Evolutionary conservation across 2,888 invertebrate genomes (phyloP).

Genomic region (Ferrisia virgata): DNA sequence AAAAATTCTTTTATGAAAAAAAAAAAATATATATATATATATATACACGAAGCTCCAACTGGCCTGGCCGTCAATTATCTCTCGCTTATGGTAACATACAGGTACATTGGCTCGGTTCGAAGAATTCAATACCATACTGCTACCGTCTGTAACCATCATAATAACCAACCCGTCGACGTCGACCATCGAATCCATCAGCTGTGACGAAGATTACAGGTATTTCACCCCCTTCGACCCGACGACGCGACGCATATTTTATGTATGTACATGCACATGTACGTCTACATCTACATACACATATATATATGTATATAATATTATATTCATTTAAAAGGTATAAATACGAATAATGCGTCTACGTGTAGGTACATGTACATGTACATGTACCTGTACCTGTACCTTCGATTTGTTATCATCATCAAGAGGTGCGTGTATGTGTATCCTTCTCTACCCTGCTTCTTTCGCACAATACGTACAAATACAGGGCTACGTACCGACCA

Average conservation of each 20-base stretch:
- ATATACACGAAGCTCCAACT: neutral
- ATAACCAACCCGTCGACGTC: neutral
- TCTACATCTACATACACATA: too few species aligned
- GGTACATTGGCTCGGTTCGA: slow-evolving; percentile 1
- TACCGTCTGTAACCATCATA: slow-evolving; percentile 32
- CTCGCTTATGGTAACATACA: neutral
- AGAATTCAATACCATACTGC: slow-evolving; percentile 34
- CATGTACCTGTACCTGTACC: neutral
- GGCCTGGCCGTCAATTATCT: neutral
- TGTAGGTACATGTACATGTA: too few species aligned
- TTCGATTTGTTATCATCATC: neutral
- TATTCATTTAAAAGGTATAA: too few species aligned
- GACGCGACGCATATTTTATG: neutral
- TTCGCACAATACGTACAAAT: too few species aligned
- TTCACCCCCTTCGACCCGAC: slow-evolving; percentile 33
- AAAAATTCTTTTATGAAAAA: neutral
- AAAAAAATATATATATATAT: neutral
- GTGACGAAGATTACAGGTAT: slow-evolving; percentile 40
- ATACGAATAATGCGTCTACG: too few species aligned
- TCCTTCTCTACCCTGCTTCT: neutral
- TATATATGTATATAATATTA: too few species aligned
- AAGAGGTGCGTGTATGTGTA: neutral
- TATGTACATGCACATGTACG: neutral
- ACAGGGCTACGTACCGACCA: too few species aligned
- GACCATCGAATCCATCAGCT: slow-evolving; percentile 26